A percentile compares a stretch with the other conserved stretches of the same genome.
These are phyloP conservation scores for Phaethornis superciliosus DNA, from an alignment of 2,113 vertebrate genomes.

Conservation along the genomic window DNA sequence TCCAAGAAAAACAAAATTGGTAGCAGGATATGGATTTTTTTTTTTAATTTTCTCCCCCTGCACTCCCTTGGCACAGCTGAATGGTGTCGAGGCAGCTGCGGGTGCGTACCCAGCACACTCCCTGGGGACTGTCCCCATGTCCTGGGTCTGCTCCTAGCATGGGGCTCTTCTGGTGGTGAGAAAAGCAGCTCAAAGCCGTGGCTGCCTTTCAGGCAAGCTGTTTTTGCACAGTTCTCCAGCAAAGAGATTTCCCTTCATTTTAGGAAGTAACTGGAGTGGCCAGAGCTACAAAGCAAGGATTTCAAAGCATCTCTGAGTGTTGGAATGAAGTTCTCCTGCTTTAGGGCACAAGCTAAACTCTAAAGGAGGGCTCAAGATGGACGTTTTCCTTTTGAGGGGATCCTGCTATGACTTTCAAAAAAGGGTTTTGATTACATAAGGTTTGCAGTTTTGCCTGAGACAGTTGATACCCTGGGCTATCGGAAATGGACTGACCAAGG, in stretches of 20 bases:
- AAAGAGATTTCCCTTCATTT: background rate
- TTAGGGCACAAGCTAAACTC: background rate
- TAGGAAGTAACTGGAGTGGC: background rate
- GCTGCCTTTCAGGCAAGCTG: conserved; percentile 8
- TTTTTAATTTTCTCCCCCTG: too few relatives aligned
- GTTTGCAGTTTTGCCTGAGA: background rate
- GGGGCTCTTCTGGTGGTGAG: background rate
- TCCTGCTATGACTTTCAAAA: background rate
- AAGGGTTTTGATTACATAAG: background rate
- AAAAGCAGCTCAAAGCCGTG: conserved; percentile 28
- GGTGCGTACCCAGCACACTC: fast-evolving
- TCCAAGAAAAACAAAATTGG: background rate
- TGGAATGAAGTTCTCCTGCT: conserved; percentile 31
- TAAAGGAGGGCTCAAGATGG: background rate
- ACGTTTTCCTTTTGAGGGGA: conserved; percentile 17
- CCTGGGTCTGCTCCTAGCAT: background rate
- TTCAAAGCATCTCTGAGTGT: conserved; percentile 15
- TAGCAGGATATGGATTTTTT: background rate
- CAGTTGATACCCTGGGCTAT: background rate
- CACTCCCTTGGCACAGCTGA: background rate
- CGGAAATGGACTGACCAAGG: background rate
- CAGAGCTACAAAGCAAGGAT: conserved; percentile 22
- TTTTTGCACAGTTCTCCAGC: background rate
- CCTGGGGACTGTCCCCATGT: background rate
- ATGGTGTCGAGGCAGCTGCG: fast-evolving